A percentile compares a stretch with the other conserved stretches of the same genome.
phyloP scores from a whole-genome alignment of 2,113 vertebrate species.

The Hystrix brachyura region DNA sequence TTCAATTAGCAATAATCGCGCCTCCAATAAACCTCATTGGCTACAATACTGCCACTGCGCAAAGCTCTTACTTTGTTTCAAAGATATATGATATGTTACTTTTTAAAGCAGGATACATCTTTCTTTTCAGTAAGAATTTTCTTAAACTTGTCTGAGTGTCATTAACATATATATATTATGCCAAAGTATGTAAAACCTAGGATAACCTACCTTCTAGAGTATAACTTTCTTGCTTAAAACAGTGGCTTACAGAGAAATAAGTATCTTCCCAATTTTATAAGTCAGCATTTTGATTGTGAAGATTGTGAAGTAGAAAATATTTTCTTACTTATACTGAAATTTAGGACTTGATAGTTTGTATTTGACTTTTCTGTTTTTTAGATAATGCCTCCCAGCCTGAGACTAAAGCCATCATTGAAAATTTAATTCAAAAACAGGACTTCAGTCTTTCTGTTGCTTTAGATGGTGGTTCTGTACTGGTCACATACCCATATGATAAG shows the following conservation, averaged over 20 bases:
- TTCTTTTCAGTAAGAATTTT: constrained; percentile 57
- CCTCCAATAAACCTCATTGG: too few relatives aligned
- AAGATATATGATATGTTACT: constrained; percentile 17
- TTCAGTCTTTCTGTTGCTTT: constrained; percentile 96
- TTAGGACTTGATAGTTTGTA: constrained; percentile 50
- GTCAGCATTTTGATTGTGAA: constrained; percentile 23
- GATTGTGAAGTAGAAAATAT: background rate
- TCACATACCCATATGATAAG: constrained; percentile 97
- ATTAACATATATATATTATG: constrained; percentile 25
- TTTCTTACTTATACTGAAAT: constrained; percentile 55
- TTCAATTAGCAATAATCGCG: background rate
- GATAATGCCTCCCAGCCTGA: constrained; percentile 96
- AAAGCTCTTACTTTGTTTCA: constrained; percentile 47
- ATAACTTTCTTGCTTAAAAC: constrained; percentile 22
- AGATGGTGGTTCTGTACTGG: constrained; percentile 96
- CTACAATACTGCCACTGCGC: too few relatives aligned
- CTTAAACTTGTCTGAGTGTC: constrained; percentile 23
- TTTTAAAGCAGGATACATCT: constrained; percentile 12
- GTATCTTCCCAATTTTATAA: background rate
- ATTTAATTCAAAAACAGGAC: constrained; percentile 92
- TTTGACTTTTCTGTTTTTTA: constrained; percentile 80
- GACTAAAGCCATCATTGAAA: constrained; percentile 95
- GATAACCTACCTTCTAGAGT: constrained; percentile 23
- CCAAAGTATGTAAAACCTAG: constrained; percentile 22
- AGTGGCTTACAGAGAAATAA: constrained; percentile 35